Percentiles rank a stretch among this genome's conserved stretches.
Evolutionary conservation across 2,113 vertebrate genomes (phyloP).

Genomic region (Erythrocercus mccallii): DNA sequence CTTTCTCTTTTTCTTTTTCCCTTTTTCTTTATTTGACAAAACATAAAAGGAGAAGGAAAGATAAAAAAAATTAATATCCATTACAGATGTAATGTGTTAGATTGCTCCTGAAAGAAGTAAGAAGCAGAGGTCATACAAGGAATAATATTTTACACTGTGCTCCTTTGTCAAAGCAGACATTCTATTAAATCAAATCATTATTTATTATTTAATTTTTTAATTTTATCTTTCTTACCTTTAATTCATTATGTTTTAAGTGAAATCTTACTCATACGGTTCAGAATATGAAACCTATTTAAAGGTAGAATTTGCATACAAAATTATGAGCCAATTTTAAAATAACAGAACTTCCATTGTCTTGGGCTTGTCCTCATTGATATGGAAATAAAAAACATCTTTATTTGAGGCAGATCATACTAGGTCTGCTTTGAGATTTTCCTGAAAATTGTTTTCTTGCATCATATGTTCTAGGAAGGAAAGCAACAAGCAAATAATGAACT

Average conservation of each 20-base stretch:
- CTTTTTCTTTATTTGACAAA: slow-evolving; percentile 34
- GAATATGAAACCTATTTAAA: not conserved
- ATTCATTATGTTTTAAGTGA: not conserved
- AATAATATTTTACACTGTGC: not conserved
- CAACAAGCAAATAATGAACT: not conserved
- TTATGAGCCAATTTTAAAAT: not conserved
- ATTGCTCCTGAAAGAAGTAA: not conserved
- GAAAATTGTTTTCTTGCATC: not conserved
- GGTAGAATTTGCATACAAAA: not conserved
- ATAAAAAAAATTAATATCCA: not conserved
- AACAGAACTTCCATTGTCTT: not conserved
- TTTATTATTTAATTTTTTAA: not conserved
- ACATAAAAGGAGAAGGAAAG: slow-evolving; percentile 3
- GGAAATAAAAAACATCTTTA: not conserved
- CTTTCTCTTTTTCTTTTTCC: accelerated
- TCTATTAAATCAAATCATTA: not conserved
- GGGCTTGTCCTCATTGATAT: not conserved
- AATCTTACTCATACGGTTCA: not conserved
- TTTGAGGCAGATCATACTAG: not conserved
- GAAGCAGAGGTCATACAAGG: not conserved
- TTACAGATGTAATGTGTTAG: not conserved
- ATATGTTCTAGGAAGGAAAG: not conserved
- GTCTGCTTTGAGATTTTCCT: not conserved
- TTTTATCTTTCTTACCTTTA: not conserved
- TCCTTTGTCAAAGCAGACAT: not conserved